phyloP scores from a whole-genome alignment of 2,888 invertebrate genomes.

The Sarcophaga carnaria region DNA sequence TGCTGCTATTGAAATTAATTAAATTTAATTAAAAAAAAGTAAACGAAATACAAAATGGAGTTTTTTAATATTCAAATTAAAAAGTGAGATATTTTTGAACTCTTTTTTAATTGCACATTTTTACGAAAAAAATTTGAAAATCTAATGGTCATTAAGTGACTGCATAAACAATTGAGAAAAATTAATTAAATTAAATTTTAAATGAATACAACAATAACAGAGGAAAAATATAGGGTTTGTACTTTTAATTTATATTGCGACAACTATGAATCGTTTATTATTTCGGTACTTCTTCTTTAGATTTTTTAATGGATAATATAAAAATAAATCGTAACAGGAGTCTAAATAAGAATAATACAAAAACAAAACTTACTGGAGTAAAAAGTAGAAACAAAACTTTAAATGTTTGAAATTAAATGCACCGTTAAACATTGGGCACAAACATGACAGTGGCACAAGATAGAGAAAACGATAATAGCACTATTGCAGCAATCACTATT shows the following conservation, averaged over 20 bases:
- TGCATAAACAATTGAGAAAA: conserved; percentile 32
- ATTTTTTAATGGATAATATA: neutral
- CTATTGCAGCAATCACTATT: too few species aligned
- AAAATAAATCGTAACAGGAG: too few species aligned
- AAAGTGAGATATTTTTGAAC: conserved; percentile 7
- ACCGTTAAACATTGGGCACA: conserved; percentile 43
- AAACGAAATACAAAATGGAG: conserved; percentile 1
- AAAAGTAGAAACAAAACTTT: conserved; percentile 36
- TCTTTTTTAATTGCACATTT: neutral
- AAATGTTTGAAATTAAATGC: conserved; percentile 50
- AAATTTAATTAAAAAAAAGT: conserved; percentile 31
- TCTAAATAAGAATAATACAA: neutral
- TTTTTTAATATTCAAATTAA: neutral
- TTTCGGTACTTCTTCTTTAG: neutral
- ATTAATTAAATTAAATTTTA: conserved; percentile 21
- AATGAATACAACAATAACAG: neutral
- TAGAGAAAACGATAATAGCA: too few species aligned
- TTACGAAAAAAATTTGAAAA: neutral
- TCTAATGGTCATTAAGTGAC: conserved; percentile 37
- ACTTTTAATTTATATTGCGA: neutral
- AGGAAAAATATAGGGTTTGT: too few species aligned
- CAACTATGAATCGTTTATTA: conserved; percentile 1
- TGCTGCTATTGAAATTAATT: conserved; percentile 1
- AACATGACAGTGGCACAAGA: conserved; percentile 13
- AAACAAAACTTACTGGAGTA: conserved; percentile 23